Evolutionary conservation across 2,113 vertebrate species (phyloP), one percentile per base, ranked within the genome.

Genomic region (Chlorodrepanis virens): DNA sequence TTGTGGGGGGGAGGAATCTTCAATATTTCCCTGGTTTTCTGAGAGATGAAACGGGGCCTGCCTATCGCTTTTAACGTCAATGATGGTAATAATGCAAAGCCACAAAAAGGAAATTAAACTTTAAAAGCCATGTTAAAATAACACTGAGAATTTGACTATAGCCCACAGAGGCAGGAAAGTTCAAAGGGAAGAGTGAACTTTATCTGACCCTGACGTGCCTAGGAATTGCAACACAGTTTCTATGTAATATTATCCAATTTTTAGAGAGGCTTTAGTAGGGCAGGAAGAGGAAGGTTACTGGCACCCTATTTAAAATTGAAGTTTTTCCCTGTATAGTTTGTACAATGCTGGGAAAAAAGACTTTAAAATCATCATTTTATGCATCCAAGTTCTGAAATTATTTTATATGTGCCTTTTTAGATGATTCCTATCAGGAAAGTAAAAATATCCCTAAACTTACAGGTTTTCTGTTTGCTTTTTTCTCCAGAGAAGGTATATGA

Each of bases 51-150:
- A 93, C 81, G 64, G 86, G 82, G 65, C 11, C 82, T 75, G 80
- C 44, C 1, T 75, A 75, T 96, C 31, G 18, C 92, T 90, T 80
- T 53, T 92, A 90, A 96, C 10, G 52, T 96, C 92, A 86, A 24
- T 82, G 85, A 92, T 33, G 82, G 81, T 95, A 90, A 93, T 96
- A 94, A 96, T 69, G 60, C 92, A 92, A 90, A 96, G 92, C 93
- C 92, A 64, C 94, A 95, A 47, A 96, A 94, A 96, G 96, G 96
- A 96, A 96, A 96, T 97, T 96, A 95, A 96, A 96, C 87, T 91
- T 90, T 69, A 89, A 94, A 95, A 95, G 35, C 47, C 85, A 89
- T 91, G 96, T 94, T 96, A 65, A 65, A 97, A 96, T 90, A 97
- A 96, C 79, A 90, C 42, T 1, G 54, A 93, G 63, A 74, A 75